phyloP scores from a whole-genome alignment of 2,797 vertebrate genomes.

The Poeciliopsis paucimaculata region DNA sequence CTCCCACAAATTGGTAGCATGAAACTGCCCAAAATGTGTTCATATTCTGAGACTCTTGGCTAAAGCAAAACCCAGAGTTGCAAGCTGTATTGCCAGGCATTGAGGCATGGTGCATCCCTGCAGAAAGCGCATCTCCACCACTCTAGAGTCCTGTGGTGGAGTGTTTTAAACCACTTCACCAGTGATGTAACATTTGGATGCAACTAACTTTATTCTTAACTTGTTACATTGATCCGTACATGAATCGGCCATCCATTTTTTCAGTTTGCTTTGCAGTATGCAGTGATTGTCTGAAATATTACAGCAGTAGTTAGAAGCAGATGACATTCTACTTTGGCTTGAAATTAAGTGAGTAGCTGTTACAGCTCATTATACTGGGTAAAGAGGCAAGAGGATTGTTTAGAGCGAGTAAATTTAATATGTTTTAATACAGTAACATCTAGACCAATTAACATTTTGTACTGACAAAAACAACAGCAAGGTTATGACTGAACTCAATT shows the following conservation, averaged over 20 bases:
- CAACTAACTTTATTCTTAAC: not conserved
- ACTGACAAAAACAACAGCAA: not conserved
- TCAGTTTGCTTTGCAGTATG: not conserved
- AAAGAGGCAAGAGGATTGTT: not conserved
- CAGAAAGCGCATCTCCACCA: not conserved
- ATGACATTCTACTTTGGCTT: not conserved
- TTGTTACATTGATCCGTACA: not conserved
- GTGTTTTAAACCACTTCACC: not conserved
- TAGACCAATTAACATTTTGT: not conserved
- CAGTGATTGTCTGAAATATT: not conserved
- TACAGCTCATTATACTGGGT: not conserved
- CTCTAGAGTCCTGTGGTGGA: not conserved
- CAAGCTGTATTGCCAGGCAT: not conserved
- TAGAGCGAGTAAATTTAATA: not conserved
- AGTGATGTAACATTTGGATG: not conserved
- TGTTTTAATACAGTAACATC: not conserved
- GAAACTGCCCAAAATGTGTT: not conserved
- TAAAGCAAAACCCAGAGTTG: not conserved
- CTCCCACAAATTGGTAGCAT: not conserved
- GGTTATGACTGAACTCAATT: not conserved
- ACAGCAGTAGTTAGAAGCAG: not conserved
- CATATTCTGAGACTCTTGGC: not conserved
- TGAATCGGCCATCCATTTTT: not conserved
- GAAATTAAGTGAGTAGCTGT: not conserved
- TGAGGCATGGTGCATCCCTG: not conserved